A percentile compares a stretch with the other conserved stretches of the same genome.
Evolutionary conservation across 2,888 invertebrate species (phyloP).

Genomic region (Acanthosepion esculentum): DNA sequence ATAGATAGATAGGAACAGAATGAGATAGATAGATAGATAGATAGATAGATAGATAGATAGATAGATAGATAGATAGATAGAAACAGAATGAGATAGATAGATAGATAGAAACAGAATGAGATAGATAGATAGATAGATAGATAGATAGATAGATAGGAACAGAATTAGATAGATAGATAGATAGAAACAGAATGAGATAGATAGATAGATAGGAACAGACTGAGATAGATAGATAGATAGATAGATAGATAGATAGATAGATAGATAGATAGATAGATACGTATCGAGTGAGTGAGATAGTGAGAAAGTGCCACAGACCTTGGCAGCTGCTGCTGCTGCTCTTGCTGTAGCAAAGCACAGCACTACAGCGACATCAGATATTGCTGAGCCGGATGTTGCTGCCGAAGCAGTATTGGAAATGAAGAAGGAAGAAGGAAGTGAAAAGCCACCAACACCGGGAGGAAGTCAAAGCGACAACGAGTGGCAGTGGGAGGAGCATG

Average conservation of each 20-base stretch:
- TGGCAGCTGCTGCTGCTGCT: not conserved
- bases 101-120: not conserved
- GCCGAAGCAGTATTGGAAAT: not conserved
- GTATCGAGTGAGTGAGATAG: not conserved
- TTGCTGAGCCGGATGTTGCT: slow-evolving; percentile 20
- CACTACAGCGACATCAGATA: not conserved
- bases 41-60: too few relatives aligned
- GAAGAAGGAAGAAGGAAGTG: not conserved
- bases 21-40: not conserved
- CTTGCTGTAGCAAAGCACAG: not conserved
- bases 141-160: not conserved
- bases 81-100: not conserved
- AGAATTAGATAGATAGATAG: not conserved
- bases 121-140: not conserved
- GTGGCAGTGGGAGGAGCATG: not conserved
- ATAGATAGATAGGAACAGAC: not conserved
- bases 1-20: not conserved
- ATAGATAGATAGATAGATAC: not conserved
- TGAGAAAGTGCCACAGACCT: not conserved
- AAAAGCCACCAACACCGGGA: not conserved
- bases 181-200: not conserved
- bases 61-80: not conserved
- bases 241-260: not conserved
- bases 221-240: not conserved
- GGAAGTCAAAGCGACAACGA: not conserved